Base-by-base conservation (phyloP, 2,888 invertebrate species). In the Cerceris ruficornis region DNA sequence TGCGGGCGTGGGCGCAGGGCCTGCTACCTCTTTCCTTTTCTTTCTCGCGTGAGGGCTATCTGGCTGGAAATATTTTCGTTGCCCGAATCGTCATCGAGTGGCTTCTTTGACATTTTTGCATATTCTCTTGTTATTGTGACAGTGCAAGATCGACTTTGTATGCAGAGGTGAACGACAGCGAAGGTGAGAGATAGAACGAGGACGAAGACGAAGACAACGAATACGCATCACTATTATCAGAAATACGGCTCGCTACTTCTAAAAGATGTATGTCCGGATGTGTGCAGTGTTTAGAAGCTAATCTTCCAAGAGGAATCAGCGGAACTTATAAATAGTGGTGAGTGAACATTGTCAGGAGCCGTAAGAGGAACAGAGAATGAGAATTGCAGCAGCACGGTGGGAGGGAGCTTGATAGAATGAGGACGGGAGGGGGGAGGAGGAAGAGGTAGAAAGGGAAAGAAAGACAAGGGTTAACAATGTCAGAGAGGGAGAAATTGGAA, bases 401-500 rank as follows among this genome's bases (percentile, higher is more conserved):
- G 43, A 50, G 61, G 55, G 42, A 50, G 62, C 28, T 42, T n/a
- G 59, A 50, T 13, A 62, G 50, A 39, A 28, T 28, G 17, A 46
- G 61, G 11, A 13, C 64, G 49, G n/a, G 55, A 55, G 74, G 59
- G 39, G 52, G 69, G 42, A 50, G 42, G 69, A 46, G 75, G 65
- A 60, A 68, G 65, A 60, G 66, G 60, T 43, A 46, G 46, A 49
- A 39, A 17, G 54, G 55, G 69, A 50, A 67, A 57, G 67, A 66
- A 68, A 49, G 50, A 65, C 50, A 62, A 58, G 71, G 68, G 61
- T 46, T 64, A 69, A 75, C 67, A 59, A 62, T 66, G 79, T 28
- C 66, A 80, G 76, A 79, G 80, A 80, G 82, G 80, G 83, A 86
- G 81, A 85, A 80, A 83, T 85, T 80, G 84, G 82, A 85, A 86